phyloP scores from a whole-genome alignment of 1,140 invertebrate species.

The Bilobella aurantiaca region DNA sequence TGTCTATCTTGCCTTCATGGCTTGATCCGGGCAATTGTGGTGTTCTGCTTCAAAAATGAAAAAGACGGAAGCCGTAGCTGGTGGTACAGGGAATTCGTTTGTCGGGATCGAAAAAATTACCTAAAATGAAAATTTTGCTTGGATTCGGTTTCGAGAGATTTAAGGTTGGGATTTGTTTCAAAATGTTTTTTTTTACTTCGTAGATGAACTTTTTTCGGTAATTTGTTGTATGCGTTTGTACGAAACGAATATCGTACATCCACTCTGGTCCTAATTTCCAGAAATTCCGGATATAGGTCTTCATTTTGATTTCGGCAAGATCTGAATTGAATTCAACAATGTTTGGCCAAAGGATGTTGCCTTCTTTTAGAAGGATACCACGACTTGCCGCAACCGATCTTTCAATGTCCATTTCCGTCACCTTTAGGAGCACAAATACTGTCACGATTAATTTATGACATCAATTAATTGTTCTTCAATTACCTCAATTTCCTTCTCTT shows the following conservation, averaged over 20 bases:
- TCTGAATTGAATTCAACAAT: neutral
- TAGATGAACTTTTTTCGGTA: conserved; percentile 8
- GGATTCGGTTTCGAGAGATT: neutral
- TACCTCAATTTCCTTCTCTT: neutral
- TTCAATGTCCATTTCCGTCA: conserved; percentile 5
- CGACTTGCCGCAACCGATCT: neutral
- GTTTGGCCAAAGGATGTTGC: conserved; percentile 8
- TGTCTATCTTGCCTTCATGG: conserved; percentile 18
- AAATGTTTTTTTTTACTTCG: neutral
- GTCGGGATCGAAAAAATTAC: conserved; percentile 26
- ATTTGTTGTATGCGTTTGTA: neutral
- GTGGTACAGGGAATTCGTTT: conserved; percentile 16
- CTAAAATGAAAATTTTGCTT: conserved; percentile 1
- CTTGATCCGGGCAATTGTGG: conserved; percentile 12
- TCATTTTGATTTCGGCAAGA: neutral
- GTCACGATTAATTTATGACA: neutral
- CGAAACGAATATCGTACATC: neutral
- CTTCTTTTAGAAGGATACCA: neutral
- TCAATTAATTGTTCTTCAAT: neutral
- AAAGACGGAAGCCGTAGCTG: conserved; percentile 29
- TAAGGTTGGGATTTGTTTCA: neutral
- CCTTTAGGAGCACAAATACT: neutral
- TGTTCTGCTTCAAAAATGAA: conserved; percentile 26
- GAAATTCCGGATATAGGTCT: conserved; percentile 1
- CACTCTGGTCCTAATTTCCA: conserved; percentile 7